Evolutionary conservation across 2,888 invertebrate genomes (phyloP), one percentile per base, ranked within the genome.

Genomic region (Rhyacophila evoluta): DNA sequence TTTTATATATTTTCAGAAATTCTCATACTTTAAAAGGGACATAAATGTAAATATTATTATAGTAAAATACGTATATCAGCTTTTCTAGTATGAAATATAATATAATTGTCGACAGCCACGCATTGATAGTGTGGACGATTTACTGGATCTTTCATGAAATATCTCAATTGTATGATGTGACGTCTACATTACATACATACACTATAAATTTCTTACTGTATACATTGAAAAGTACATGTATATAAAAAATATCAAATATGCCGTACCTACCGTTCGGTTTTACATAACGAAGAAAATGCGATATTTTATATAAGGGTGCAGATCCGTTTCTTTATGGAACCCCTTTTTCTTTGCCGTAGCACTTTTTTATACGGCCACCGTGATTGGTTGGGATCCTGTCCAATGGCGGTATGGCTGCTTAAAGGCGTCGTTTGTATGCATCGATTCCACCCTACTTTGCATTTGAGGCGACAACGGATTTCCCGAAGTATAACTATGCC

Each of bases 371-470:
- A 28, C 4, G 36, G 27, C 38, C 19, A 71, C 37, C 37, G 76
- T 74, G 79, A 80, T 81, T 82, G 81, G 81, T 75, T 39, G 80
- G 79, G 73, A 74, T 71, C 71, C 10, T 78, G 76, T 74, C 80
- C 81, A 82, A 81, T 82, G 41, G 81, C 33, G 37, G 73, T 38
- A 69, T 72, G 78, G 39, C 76, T 74, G 71, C 55, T 77, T 78
- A 80, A 79, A 78, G 79, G 80, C 78, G 81, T 77, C 79, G 75
- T 80, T 79, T 82, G 72, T 81, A 73, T 78, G 79, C 81, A 75
- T 75, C 78, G 79, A 78, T 82, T 82, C 79, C 78, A 79, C 82
- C 82, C 82, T 82, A 76, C 82, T 82, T 82, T 82, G 82, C 82
- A 82, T 82, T 82, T 81, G 76, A 75, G 78, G 81, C 79, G 82